Base-by-base conservation (phyloP, 1,140 invertebrate species). In the Teleogryllus occipitalis region DNA sequence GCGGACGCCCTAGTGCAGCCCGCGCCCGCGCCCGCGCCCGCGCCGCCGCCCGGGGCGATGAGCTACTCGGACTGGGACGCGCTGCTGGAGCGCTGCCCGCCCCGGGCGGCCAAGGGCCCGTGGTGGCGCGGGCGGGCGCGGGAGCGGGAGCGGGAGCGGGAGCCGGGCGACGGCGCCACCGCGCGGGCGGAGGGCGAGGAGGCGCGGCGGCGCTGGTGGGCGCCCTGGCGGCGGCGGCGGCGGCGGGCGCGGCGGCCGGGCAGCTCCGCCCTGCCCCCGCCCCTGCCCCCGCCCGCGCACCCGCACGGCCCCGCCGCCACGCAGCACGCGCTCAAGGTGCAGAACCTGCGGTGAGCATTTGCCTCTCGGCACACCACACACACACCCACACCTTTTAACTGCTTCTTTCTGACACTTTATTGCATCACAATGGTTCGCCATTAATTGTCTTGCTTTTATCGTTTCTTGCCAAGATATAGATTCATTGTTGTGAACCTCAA, bases 311-410 rank as follows among this genome's bases (percentile, higher is more conserved):
- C 65, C 46, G 78, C 78, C 27, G 6, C 46, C 78, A 21, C 8
- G 49, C 49, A 49, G 49, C 46, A 47, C 49, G 0, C 78, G 7
- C 78, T 78, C 78, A 78, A 78, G 22, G 78, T 78, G 65, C 78
- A 78, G 78, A 78, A 78, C 73, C 14, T 78, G 47, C 47, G 78
- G 78, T 78, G 78, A 78, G 77, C n/a, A n/a, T n/a, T n/a, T n/a
- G n/a, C n/a, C n/a, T n/a, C n/a, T n/a, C n/a, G n/a, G n/a, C n/a
- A n/a, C n/a, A n/a, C n/a, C n/a, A n/a, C n/a, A n/a, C n/a, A n/a
- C n/a, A n/a, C n/a, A n/a, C n/a, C n/a, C n/a, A n/a, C n/a, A n/a
- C n/a, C n/a, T n/a, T n/a, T n/a, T n/a, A n/a, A n/a, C n/a, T n/a
- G n/a, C n/a, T n/a, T n/a, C n/a, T n/a, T n/a, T n/a, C n/a, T n/a